Conservation (phyloP, 2,113 vertebrate species). For the Desmodus rotundus region DNA sequence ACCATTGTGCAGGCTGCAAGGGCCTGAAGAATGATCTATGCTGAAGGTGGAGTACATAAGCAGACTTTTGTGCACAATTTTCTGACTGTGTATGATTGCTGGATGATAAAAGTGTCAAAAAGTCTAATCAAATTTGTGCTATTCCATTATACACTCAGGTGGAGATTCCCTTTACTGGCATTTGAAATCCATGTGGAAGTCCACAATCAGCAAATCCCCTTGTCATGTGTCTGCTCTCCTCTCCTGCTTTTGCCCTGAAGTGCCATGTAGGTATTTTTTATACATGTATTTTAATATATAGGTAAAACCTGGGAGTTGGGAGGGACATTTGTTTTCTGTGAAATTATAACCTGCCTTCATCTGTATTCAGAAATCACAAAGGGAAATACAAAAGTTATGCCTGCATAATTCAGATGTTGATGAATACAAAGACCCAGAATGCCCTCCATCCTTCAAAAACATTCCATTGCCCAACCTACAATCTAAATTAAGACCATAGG, state of each 20-base stretch:
- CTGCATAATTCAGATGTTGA: slow-evolving; percentile 68
- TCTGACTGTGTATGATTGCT: slow-evolving; percentile 75
- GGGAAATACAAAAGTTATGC: slow-evolving; percentile 59
- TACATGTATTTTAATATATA: slow-evolving; percentile 36
- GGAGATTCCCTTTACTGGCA: slow-evolving; percentile 42
- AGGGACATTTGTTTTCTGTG: slow-evolving; percentile 35
- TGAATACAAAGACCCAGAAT: slow-evolving; percentile 61
- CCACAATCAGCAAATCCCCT: slow-evolving; percentile 70
- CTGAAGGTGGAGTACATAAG: not conserved
- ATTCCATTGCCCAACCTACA: slow-evolving; percentile 60
- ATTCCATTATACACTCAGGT: slow-evolving; percentile 74
- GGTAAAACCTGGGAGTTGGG: not conserved
- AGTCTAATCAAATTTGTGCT: slow-evolving; percentile 76
- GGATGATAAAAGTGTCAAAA: slow-evolving; percentile 76
- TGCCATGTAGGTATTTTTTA: not conserved
- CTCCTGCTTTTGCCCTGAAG: slow-evolving; percentile 23
- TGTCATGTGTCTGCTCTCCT: not conserved
- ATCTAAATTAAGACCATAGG: slow-evolving; percentile 72
- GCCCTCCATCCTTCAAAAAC: slow-evolving; percentile 66
- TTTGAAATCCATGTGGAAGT: slow-evolving; percentile 74
- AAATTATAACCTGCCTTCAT: slow-evolving; percentile 65
- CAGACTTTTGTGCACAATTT: slow-evolving; percentile 39
- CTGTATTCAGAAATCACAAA: slow-evolving; percentile 62
- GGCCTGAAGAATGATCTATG: not conserved
- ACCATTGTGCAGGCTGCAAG: no score